Conservation (phyloP, 2,113 vertebrate genomes). For the Willisornis vidua region DNA sequence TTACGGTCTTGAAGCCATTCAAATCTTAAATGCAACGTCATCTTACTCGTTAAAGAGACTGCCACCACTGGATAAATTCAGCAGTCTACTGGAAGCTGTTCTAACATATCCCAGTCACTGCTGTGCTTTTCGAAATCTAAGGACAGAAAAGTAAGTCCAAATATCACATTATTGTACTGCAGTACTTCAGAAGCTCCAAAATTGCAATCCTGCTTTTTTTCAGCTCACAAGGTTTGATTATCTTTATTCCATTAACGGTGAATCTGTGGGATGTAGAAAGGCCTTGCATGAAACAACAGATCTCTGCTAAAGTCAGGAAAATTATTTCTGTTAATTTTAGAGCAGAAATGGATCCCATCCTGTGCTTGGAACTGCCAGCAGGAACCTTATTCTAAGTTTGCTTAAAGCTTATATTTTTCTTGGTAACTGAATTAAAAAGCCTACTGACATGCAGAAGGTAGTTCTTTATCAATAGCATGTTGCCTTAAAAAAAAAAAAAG, state of each 20-base stretch:
- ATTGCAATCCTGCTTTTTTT: background rate
- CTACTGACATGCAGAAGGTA: background rate
- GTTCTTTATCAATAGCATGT: background rate
- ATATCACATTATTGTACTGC: background rate
- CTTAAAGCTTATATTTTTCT: background rate
- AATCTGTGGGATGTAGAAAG: background rate
- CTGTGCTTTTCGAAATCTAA: slow-evolving; percentile 86
- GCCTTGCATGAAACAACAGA: background rate
- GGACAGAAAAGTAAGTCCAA: slow-evolving; percentile 77
- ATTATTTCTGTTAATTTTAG: background rate
- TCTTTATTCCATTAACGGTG: background rate
- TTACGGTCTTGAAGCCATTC: slow-evolving; percentile 82
- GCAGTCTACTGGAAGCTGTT: slow-evolving; percentile 82
- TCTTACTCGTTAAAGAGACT: slow-evolving; percentile 86
- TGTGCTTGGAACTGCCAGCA: background rate
- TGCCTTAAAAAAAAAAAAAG: background rate
- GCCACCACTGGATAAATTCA: slow-evolving; percentile 84
- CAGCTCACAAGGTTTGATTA: background rate
- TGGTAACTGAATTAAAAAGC: background rate
- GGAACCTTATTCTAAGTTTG: background rate
- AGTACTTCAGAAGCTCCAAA: background rate
- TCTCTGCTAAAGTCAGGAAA: background rate
- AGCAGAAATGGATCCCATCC: background rate
- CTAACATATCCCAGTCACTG: slow-evolving; percentile 94
- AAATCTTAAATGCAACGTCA: slow-evolving; percentile 79